Evolutionary conservation across 2,797 vertebrate species (phyloP), one percentile per base, ranked within the genome.

Genomic region (Chrosomus eos): DNA sequence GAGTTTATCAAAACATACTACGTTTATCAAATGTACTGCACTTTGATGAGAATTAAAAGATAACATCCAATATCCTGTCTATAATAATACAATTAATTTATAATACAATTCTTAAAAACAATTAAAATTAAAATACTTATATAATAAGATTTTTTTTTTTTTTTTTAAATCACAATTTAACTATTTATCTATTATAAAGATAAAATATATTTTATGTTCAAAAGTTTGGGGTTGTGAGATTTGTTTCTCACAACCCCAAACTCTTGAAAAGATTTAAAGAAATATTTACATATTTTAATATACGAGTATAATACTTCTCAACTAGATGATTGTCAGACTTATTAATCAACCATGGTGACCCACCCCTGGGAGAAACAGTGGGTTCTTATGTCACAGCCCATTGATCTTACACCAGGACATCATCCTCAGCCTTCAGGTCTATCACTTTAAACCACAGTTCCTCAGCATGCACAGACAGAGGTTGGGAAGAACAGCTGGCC

Each of bases 401-500:
- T 55, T 26, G 19, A 28, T 53, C 5, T 76, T 66, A 51, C 26
- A 36, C 31, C 7, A 53, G 48, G n/a, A 36, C 60, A 55, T 38
- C 21, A n/a, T 70, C 64, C 64, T 80, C 31, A 53, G 18, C 70
- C 80, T 28, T 80, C 31, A 36, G 77, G 71, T 16, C 28, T 64
- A 55, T 55, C 67, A 70, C 11, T 55, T 55, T 60, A 68, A 81
- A 60, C 16, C 62, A 40, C 5, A 33, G 21, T 68, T 71, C 55
- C 21, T 87, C 79, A 64, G 40, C 53, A 84, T 74, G 45, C 18
- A n/a, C 64, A 80, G 53, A 60, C 66, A 79, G n/a, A 7, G 40
- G 51, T 80, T 80, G n/a, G 38, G 67, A 83, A 55, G 71, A 81
- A 79, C 82, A 85, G 67, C 87, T 88, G 81, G 82, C 36, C 36